These are phyloP conservation scores for Sesamia inferens DNA, from an alignment of 2,888 invertebrate species.

Conservation along the genomic window DNA sequence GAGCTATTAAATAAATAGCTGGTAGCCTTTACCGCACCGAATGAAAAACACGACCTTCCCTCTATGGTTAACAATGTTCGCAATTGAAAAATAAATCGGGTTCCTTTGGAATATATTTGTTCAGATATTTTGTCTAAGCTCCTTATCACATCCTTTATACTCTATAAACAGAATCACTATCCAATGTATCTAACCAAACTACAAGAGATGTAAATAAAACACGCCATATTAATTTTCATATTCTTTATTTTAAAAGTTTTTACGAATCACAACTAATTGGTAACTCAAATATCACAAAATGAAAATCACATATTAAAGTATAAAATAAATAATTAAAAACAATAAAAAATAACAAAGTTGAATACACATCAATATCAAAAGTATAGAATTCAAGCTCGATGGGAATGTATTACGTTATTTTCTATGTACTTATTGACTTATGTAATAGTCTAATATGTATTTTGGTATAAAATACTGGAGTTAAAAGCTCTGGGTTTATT, in stretches of 20 bases:
- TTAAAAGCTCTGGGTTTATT: slow-evolving; percentile 72
- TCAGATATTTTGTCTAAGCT: slow-evolving; percentile 51
- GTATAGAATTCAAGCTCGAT: slow-evolving; percentile 78
- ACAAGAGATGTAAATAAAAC: slow-evolving; percentile 55
- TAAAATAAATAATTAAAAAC: slow-evolving; percentile 60
- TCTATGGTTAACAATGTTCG: slow-evolving; percentile 56
- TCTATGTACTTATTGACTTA: slow-evolving; percentile 58
- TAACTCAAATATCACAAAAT: slow-evolving; percentile 77
- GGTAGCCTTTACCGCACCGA: slow-evolving; percentile 63
- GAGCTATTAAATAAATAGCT: slow-evolving; percentile 76
- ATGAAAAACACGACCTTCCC: slow-evolving; percentile 68
- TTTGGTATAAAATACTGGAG: slow-evolving; percentile 67
- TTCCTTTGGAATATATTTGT: slow-evolving; percentile 55
- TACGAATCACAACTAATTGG: slow-evolving; percentile 59
- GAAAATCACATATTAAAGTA: slow-evolving; percentile 66
- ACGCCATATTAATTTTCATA: slow-evolving; percentile 47
- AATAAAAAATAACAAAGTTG: slow-evolving; percentile 62
- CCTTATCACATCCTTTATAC: slow-evolving; percentile 50
- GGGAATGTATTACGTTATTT: slow-evolving; percentile 66
- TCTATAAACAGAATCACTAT: slow-evolving; percentile 30
- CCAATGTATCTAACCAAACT: slow-evolving; percentile 16
- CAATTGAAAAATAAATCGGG: slow-evolving; percentile 66
- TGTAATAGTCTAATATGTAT: slow-evolving; percentile 73
- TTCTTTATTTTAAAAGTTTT: slow-evolving; percentile 65
- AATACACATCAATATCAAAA: slow-evolving; percentile 67